Conservation (phyloP, 30 jellyfish, hydroid and myxozoan species). For the Nemopilema nomurai region DNA sequence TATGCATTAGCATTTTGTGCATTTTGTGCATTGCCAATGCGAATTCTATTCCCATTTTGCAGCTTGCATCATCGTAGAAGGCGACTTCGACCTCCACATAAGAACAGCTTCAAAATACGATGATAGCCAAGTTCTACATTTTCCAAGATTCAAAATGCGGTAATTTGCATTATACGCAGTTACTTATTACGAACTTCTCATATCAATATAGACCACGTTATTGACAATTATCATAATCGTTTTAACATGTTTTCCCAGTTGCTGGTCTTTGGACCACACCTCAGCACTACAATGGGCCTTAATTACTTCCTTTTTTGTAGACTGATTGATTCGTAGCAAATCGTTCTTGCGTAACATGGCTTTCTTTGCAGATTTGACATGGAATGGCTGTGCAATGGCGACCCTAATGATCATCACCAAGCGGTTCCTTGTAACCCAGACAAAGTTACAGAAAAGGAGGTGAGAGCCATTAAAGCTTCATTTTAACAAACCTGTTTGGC, state of each 20-base stretch:
- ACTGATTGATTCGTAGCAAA: neutral
- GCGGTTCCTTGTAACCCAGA: conserved; percentile 85
- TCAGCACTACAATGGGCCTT: neutral
- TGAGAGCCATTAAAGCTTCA: neutral
- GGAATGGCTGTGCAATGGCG: conserved; percentile 95
- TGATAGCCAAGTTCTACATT: conserved; percentile 88
- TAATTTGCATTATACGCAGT: neutral
- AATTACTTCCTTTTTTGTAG: no score
- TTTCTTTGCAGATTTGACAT: conserved; percentile 63
- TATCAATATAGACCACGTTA: no score
- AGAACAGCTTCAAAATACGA: conserved; percentile 97
- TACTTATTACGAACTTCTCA: neutral
- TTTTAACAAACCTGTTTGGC: no score
- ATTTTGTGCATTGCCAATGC: neutral
- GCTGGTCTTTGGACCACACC: neutral
- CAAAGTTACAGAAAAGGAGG: conserved; percentile 21
- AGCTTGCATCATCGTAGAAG: conserved; percentile 82
- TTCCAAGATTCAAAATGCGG: conserved; percentile 83
- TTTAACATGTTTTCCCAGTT: no score
- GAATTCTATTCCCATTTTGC: neutral
- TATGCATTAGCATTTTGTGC: neutral
- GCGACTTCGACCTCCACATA: conserved; percentile 88
- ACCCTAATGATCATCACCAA: conserved; percentile 85
- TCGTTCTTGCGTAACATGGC: no score
- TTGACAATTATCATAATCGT: no score